Evolutionary conservation across 2,888 invertebrate genomes (phyloP).

Genomic region (Erebia ligea): DNA sequence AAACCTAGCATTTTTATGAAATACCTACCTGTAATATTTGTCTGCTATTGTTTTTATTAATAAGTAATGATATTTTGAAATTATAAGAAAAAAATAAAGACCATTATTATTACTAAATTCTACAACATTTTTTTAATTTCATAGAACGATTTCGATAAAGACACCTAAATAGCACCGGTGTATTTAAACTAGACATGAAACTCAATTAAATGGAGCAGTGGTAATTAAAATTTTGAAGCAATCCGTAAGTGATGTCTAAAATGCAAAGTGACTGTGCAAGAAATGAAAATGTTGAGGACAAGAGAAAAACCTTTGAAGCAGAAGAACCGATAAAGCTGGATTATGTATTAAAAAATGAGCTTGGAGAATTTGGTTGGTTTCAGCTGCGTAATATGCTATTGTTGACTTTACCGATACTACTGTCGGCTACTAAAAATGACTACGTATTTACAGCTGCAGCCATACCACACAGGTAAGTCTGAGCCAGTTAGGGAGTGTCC

Average conservation of each 20-base stretch:
- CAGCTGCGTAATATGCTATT: conserved; percentile 84
- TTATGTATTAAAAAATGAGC: conserved; percentile 6
- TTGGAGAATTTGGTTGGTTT: conserved; percentile 87
- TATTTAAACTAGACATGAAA: background rate
- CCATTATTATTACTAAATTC: too few species aligned
- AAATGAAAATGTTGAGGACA: background rate
- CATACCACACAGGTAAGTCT: conserved; percentile 14
- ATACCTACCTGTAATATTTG: too few species aligned
- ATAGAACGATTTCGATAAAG: too few species aligned
- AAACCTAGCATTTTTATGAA: too few species aligned
- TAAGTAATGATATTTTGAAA: too few species aligned
- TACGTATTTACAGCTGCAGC: conserved; percentile 56
- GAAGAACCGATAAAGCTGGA: conserved; percentile 1
- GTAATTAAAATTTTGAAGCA: background rate
- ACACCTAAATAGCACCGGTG: too few species aligned
- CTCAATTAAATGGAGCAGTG: background rate
- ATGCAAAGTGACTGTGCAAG: background rate
- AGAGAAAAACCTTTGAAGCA: too few species aligned
- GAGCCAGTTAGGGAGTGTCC: too few species aligned
- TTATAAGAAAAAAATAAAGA: too few species aligned
- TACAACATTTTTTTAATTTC: too few species aligned
- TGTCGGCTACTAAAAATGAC: conserved; percentile 86
- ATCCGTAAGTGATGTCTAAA: background rate
- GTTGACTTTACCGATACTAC: conserved; percentile 85
- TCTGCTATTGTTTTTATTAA: too few species aligned